phyloP scores from a whole-genome alignment of 2,888 invertebrate species.

The Sphinx pinastri region DNA sequence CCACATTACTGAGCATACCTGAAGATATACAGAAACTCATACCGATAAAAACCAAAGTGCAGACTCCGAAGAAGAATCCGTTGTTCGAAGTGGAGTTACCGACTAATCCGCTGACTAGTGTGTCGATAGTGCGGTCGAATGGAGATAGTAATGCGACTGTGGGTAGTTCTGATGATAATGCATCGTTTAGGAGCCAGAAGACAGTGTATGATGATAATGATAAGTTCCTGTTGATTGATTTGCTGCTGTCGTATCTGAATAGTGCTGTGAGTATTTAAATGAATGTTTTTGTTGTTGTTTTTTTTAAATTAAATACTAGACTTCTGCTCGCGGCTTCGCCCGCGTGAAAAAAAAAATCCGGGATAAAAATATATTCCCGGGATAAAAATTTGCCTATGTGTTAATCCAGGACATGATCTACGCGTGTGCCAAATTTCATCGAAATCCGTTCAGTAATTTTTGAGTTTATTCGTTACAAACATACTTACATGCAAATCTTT shows the following conservation, averaged over 20 bases:
- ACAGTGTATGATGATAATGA: slow-evolving; percentile 79
- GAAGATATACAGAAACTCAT: slow-evolving; percentile 74
- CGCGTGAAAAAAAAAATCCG: too few species aligned
- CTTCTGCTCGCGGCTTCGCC: too few species aligned
- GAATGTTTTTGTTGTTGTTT: not conserved
- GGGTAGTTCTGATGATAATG: slow-evolving; percentile 66
- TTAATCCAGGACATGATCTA: too few species aligned
- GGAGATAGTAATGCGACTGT: slow-evolving; percentile 51
- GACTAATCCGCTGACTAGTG: slow-evolving; percentile 62
- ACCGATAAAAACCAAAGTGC: slow-evolving; percentile 65
- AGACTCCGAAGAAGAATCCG: slow-evolving; percentile 77
- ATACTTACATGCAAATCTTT: too few species aligned
- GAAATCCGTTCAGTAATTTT: too few species aligned
- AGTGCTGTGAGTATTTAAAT: slow-evolving; percentile 83
- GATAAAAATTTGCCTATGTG: too few species aligned
- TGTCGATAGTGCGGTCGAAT: slow-evolving; percentile 65
- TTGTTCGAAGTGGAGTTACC: slow-evolving; percentile 76
- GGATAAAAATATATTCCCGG: too few species aligned
- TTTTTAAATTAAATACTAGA: too few species aligned
- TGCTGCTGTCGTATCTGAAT: slow-evolving; percentile 85
- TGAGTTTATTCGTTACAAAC: too few species aligned
- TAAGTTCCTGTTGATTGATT: slow-evolving; percentile 84
- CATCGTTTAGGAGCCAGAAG: slow-evolving; percentile 67
- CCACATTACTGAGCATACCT: slow-evolving; percentile 65
- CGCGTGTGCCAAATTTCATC: too few species aligned